Evolutionary conservation across 2,888 invertebrate species (phyloP).

Genomic region (Megamerina dolium): DNA sequence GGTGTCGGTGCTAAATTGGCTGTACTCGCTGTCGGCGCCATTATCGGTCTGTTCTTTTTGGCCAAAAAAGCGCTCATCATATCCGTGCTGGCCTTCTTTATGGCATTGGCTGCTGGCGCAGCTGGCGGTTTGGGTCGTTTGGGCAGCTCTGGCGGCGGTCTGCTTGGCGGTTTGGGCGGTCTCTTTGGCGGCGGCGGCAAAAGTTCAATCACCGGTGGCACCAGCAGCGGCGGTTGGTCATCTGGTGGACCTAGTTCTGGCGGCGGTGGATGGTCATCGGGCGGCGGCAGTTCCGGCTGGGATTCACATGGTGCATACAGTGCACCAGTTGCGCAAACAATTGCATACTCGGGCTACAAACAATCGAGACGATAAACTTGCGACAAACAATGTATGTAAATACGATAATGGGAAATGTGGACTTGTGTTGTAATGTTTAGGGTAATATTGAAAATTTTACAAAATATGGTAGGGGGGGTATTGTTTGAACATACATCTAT

Average conservation of each 20-base stretch:
- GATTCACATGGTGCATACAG: slow-evolving; percentile 52
- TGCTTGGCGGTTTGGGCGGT: slow-evolving; percentile 39
- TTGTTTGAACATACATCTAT: neutral
- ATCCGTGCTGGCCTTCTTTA: slow-evolving; percentile 56
- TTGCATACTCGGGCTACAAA: slow-evolving; percentile 53
- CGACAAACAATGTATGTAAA: slow-evolving; percentile 2
- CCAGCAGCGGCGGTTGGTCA: slow-evolving; percentile 23
- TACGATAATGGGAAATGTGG: no score
- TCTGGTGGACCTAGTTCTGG: slow-evolving; percentile 15
- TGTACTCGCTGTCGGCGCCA: slow-evolving; percentile 52
- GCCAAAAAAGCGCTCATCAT: slow-evolving; percentile 61
- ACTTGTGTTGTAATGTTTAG: no score
- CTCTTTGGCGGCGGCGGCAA: slow-evolving; percentile 40
- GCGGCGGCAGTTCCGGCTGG: slow-evolving; percentile 42
- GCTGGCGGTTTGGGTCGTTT: slow-evolving; percentile 39
- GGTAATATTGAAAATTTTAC: slow-evolving; percentile 16
- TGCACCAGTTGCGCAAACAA: slow-evolving; percentile 51
- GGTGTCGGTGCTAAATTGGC: slow-evolving; percentile 58
- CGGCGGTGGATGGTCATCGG: slow-evolving; percentile 42
- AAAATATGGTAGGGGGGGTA: slow-evolving; percentile 4
- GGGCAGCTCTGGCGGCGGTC: slow-evolving; percentile 36
- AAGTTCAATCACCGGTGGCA: slow-evolving; percentile 29
- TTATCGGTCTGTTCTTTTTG: slow-evolving; percentile 56
- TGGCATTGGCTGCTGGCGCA: slow-evolving; percentile 53
- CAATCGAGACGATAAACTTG: slow-evolving; percentile 44